These are phyloP conservation scores for Coptodon bakossiorum DNA, from an alignment of 2,113 vertebrate genomes.

Conservation along the genomic window DNA sequence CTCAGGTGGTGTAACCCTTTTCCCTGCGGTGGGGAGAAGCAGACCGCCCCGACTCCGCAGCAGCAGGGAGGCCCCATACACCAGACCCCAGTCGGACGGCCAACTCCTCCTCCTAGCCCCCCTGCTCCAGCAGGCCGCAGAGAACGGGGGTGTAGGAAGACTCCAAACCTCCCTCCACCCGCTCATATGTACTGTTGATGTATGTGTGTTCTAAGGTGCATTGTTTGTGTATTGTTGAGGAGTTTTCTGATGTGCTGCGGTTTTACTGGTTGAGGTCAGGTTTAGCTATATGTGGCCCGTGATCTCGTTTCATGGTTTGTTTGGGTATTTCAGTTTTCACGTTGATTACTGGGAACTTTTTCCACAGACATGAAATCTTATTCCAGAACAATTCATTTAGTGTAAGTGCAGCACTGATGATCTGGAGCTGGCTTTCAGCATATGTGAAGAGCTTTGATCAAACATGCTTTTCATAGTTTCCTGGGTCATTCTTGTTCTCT, in stretches of 20 bases:
- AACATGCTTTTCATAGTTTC: neutral
- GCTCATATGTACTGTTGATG: too few relatives aligned
- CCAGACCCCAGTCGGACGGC: too few relatives aligned
- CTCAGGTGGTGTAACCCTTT: too few relatives aligned
- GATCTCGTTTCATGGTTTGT: neutral
- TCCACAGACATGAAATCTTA: neutral
- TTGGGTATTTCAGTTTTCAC: neutral
- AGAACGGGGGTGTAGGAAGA: too few relatives aligned
- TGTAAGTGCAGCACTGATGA: neutral
- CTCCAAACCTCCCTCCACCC: too few relatives aligned
- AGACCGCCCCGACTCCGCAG: too few relatives aligned
- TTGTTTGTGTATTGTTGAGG: too few relatives aligned
- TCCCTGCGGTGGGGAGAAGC: too few relatives aligned
- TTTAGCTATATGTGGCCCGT: fast-evolving
- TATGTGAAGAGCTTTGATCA: neutral
- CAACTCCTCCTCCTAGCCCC: too few relatives aligned
- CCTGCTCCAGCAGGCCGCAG: too few relatives aligned
- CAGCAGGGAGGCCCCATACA: too few relatives aligned
- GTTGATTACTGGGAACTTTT: neutral
- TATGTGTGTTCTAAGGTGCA: too few relatives aligned
- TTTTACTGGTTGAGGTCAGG: neutral
- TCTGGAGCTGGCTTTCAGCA: neutral
- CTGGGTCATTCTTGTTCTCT: neutral
- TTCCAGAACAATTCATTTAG: neutral
- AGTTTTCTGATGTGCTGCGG: neutral